Percentiles rank a stretch among this genome's conserved stretches.
Evolutionary conservation across 2,888 invertebrate genomes (phyloP).

Genomic region (Netelia melanura): DNA sequence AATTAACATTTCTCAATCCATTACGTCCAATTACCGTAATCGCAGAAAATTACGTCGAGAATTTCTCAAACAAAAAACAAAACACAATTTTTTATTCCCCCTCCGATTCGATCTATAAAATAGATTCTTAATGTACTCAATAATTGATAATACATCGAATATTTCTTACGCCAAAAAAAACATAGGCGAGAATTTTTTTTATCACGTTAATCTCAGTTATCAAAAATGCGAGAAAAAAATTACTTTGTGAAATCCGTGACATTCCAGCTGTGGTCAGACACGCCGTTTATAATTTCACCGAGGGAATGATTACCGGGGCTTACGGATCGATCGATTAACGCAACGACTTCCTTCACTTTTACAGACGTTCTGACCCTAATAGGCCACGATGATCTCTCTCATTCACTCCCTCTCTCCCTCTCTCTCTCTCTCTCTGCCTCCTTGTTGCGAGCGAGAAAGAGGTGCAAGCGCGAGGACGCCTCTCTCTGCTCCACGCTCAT

Average conservation of each 20-base stretch:
- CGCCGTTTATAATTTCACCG: conserved; percentile 17
- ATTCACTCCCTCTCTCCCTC: conserved; percentile 22
- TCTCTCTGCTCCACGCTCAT: conserved; percentile 49
- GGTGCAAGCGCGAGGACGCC: conserved; percentile 47
- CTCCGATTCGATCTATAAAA: not conserved
- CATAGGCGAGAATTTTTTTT: too few species aligned
- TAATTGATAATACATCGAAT: not conserved
- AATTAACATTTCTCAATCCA: too few species aligned
- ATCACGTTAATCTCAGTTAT: too few species aligned
- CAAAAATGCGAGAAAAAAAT: too few species aligned
- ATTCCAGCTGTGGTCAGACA: not conserved
- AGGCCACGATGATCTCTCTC: conserved; percentile 60
- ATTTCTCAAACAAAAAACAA: not conserved
- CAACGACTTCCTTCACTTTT: conserved; percentile 78
- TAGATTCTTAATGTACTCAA: not conserved
- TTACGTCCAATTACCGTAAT: too few species aligned
- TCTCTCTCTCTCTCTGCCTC: conserved; percentile 33
- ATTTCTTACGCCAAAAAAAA: not conserved
- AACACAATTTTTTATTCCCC: not conserved
- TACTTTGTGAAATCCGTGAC: too few species aligned
- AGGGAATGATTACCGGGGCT: conserved; percentile 37
- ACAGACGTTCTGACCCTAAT: conserved; percentile 79
- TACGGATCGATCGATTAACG: conserved; percentile 75
- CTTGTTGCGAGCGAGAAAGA: conserved; percentile 21
- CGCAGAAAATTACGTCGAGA: too few species aligned